Conservation (phyloP, 2,797 vertebrate species). For the Caiman crocodilus region DNA sequence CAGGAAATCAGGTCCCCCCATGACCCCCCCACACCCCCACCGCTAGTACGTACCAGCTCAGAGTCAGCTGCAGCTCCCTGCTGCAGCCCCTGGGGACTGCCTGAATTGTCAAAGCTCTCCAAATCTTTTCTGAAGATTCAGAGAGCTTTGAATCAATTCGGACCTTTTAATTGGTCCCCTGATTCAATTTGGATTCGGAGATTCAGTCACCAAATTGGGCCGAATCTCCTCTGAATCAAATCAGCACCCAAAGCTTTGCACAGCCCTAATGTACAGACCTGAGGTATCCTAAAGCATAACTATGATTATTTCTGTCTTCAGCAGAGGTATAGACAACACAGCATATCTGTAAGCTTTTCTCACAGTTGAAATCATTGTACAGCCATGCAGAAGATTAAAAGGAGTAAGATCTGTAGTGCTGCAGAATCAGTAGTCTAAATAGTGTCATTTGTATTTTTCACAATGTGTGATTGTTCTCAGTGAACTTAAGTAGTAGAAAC, state of each 20-base stretch:
- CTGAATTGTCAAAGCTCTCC: too few relatives aligned
- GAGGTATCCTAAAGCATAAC: not conserved
- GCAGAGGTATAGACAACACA: not conserved
- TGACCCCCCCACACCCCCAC: too few relatives aligned
- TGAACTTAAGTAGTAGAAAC: not conserved
- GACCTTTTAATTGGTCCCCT: too few relatives aligned
- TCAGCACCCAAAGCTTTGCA: not conserved
- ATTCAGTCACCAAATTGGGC: too few relatives aligned
- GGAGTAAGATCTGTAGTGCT: not conserved
- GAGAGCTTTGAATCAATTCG: too few relatives aligned
- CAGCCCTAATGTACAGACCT: not conserved
- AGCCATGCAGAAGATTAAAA: not conserved
- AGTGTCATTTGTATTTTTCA: not conserved
- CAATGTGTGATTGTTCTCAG: not conserved
- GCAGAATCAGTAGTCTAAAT: not conserved
- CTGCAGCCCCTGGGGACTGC: too few relatives aligned
- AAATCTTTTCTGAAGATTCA: too few relatives aligned
- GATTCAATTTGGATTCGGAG: too few relatives aligned
- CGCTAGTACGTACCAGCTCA: too few relatives aligned
- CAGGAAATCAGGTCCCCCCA: too few relatives aligned
- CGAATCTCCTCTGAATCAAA: too few relatives aligned
- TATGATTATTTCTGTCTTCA: not conserved
- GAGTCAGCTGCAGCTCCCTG: too few relatives aligned
- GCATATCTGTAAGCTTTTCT: not conserved
- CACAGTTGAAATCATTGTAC: not conserved